Conservation (phyloP, 1,140 invertebrate genomes). For the Ceratosolen fusciceps region DNA sequence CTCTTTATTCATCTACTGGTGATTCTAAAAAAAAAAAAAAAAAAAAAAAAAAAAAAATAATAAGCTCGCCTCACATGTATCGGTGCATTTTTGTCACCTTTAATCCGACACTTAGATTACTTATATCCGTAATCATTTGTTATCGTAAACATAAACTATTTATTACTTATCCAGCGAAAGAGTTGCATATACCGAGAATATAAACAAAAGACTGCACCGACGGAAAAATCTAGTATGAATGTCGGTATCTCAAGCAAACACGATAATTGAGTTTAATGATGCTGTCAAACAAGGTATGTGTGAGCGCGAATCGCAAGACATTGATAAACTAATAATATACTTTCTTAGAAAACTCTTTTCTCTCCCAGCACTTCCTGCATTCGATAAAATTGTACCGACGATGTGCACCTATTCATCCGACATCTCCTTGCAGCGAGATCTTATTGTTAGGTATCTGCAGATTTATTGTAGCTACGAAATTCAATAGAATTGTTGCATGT, state of each 20-base stretch:
- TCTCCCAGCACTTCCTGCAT: not conserved
- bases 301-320: not conserved
- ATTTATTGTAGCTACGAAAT: not conserved
- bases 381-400: not conserved
- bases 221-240: not conserved
- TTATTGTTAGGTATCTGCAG: not conserved
- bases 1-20: too few species aligned
- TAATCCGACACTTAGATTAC: too few species aligned
- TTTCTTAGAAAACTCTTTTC: not conserved
- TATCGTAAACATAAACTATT: too few species aligned
- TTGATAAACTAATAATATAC: not conserved
- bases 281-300: not conserved
- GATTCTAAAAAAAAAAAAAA: too few species aligned
- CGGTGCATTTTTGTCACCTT: too few species aligned
- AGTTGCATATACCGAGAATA: too few species aligned
- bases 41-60: too few species aligned
- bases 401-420: not conserved
- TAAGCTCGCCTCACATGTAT: too few species aligned
- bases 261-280: not conserved
- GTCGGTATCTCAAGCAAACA: not conserved
- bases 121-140: too few species aligned
- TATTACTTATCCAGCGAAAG: too few species aligned
- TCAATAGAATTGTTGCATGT: conserved; percentile 13
- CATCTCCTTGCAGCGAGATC: not conserved
- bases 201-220: too few species aligned